phyloP scores from a whole-genome alignment of 37 sponge, comb jelly and placozoan species.

The Beroe forskalii region DNA sequence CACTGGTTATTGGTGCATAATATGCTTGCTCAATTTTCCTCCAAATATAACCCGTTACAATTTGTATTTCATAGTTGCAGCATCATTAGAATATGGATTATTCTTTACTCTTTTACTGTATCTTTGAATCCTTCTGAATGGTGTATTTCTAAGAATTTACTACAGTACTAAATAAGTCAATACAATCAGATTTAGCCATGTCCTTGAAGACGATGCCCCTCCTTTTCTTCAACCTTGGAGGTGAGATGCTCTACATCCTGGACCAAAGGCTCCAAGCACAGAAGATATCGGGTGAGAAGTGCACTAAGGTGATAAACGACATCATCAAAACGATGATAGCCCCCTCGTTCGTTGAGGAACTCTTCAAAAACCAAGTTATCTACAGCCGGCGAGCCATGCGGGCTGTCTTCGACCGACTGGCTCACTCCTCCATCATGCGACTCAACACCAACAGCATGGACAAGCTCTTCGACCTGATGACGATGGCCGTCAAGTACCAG shows the following conservation, averaged over 20 bases:
- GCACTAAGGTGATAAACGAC: constrained; percentile 74
- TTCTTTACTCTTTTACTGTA: too few relatives aligned
- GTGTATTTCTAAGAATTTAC: too few relatives aligned
- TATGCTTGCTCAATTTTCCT: too few relatives aligned
- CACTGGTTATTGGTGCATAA: too few relatives aligned
- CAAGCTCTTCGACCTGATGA: constrained; percentile 92
- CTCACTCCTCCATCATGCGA: constrained; percentile 93
- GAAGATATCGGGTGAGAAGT: constrained; percentile 53
- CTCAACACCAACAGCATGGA: constrained; percentile 85
- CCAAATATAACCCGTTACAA: too few relatives aligned
- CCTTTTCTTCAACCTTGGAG: constrained; percentile 92
- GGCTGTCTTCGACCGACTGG: constrained; percentile 78
- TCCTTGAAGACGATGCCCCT: constrained; percentile 75
- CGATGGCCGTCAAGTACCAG: constrained; percentile 93
- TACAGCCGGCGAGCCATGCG: constrained; percentile 71
- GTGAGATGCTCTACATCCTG: constrained; percentile 94
- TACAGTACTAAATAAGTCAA: too few relatives aligned
- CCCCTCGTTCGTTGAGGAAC: constrained; percentile 70
- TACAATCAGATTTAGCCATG: constrained; percentile 57
- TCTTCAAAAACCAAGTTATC: constrained; percentile 79
- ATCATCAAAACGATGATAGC: constrained; percentile 83
- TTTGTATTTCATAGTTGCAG: too few relatives aligned
- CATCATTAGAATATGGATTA: too few relatives aligned
- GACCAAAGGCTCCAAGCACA: constrained; percentile 79
- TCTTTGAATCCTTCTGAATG: too few relatives aligned